phyloP scores from a whole-genome alignment of 2,113 vertebrate species.

The Poeciliopsis retropinna region DNA sequence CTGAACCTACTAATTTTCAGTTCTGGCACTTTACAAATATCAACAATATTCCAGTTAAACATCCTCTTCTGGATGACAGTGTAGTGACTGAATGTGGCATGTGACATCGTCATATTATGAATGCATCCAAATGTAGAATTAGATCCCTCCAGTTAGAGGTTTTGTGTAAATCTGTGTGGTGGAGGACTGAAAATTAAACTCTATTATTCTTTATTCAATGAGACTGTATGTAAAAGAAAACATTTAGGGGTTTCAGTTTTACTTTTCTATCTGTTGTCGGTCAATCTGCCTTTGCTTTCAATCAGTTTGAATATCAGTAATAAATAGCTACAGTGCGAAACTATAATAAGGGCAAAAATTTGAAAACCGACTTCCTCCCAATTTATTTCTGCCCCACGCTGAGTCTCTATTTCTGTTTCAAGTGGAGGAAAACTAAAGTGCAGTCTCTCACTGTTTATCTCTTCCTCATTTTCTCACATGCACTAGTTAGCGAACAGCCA shows the following conservation, averaged over 20 bases:
- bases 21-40: no score
- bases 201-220: not conserved
- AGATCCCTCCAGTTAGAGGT: not conserved
- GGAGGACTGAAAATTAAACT: not conserved
- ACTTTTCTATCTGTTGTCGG: not conserved
- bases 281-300: conserved; percentile 2
- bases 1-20: no score
- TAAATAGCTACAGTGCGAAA: conserved; percentile 21
- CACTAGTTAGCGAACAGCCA: conserved; percentile 28
- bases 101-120: no score
- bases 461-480: conserved; percentile 33
- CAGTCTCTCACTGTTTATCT: conserved; percentile 41
- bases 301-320: conserved; percentile 31
- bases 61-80: no score
- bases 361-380: conserved; percentile 28
- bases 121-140: no score
- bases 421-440: conserved; percentile 14
- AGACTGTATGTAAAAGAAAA: conserved; percentile 3
- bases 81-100: no score
- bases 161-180: conserved; percentile 9
- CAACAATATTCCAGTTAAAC: no score
- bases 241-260: not conserved
- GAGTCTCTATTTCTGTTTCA: conserved; percentile 18
- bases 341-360: conserved; percentile 11
- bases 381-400: conserved; percentile 45